Base-by-base conservation (phyloP, 2,888 invertebrate genomes). In the Diarsia mendica region DNA sequence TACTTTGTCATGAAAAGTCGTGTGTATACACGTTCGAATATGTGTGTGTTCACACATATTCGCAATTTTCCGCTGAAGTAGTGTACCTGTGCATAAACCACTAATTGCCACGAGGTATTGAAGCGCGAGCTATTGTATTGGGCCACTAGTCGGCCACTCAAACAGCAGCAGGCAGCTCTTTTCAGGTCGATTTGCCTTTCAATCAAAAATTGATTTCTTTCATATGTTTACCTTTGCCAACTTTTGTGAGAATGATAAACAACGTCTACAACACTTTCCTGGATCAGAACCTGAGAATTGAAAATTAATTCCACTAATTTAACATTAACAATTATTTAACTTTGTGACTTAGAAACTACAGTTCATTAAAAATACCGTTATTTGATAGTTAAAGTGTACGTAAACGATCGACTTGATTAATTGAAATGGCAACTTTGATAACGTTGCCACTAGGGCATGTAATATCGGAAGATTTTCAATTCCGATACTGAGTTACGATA, bases 51-150 rank as follows among this genome's bases (percentile, higher is more conserved):
- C 5, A 51, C 28, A n/a, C 33, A 18, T 15, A 28, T n/a, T 39
- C 75, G 51, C 28, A 20, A 49, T 63, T 48, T 65, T 48, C 49
- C 23, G 66, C 13, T 65, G 39, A n/a, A 53, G 33, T 53, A 33
- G n/a, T 72, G 28, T 48, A 55, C 39, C 39, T 39, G 39, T 15
- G 23, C 13, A 49, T 15, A 10, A 23, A 33, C 15, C n/a, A 44
- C 64, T 75, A 75, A 72, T 80, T 72, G 66, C 67, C 80, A 64
- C 44, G 58, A 63, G 63, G 33, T 72, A 67, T 66, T 75, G 28
- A 63, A 80, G 23, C 51, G 71, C 39, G 44, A 20, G 23, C 46
- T 55, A 23, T 46, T 61, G 55, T 39, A 3, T 64, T 5, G 4
- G 15, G 23, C 46, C 33, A 49, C 44, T 49, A 55, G 46, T n/a